These are phyloP conservation scores for Entomobrya proxima DNA, from an alignment of 2,888 invertebrate species.

Conservation along the genomic window DNA sequence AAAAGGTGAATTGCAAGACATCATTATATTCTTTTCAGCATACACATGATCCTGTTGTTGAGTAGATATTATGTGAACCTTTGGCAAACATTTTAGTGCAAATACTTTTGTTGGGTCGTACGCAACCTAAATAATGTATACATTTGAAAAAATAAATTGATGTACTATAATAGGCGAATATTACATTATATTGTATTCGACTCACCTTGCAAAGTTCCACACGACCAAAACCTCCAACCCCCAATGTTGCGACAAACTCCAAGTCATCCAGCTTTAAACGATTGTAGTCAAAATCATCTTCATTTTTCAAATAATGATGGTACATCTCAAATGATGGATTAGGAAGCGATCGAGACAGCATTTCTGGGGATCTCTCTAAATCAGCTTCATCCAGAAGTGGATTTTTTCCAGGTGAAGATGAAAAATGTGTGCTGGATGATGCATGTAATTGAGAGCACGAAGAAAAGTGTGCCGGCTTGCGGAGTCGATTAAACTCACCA, in stretches of 20 bases:
- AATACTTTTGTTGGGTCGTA: conserved; percentile 78
- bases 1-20: conserved; percentile 85
- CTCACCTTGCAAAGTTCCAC: conserved; percentile 84
- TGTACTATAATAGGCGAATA: not conserved
- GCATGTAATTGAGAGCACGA: conserved; percentile 60
- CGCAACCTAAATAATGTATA: conserved; percentile 59
- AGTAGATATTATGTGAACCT: conserved; percentile 91
- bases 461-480: conserved; percentile 61
- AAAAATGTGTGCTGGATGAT: conserved; percentile 16
- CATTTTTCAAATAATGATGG: conserved; percentile 79
- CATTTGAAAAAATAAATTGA: not conserved
- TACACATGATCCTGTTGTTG: conserved; percentile 93
- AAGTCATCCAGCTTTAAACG: conserved; percentile 87
- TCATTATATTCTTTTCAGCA: conserved; percentile 90
- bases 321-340: conserved; percentile 60
- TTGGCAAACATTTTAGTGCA: conserved; percentile 92
- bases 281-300: conserved; percentile 80
- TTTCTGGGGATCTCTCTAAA: conserved; percentile 17
- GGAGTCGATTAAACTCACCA: conserved; percentile 82
- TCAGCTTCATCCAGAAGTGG: conserved; percentile 38
- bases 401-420: conserved; percentile 39
- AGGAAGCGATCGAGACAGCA: conserved; percentile 52
- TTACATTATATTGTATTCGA: not conserved
- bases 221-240: conserved; percentile 94
- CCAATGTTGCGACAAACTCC: conserved; percentile 89